Percentiles rank a stretch among this genome's conserved stretches.
Conservation (phyloP, 2,888 invertebrate genomes). For the Gymnocheta viridis region DNA sequence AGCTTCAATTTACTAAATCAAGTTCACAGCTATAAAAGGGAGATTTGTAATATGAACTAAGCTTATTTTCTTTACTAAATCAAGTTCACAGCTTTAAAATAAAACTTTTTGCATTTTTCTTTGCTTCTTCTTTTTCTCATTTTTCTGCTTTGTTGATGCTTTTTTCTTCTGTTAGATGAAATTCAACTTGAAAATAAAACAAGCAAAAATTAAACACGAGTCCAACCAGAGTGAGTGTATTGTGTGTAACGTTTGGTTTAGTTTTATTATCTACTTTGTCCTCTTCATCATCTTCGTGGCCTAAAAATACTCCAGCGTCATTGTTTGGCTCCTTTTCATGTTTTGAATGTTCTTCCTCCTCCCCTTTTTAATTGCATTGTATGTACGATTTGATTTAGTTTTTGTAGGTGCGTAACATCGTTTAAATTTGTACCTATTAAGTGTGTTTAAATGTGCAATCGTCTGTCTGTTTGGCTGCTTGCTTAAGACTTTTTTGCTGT, state of each 20-base stretch:
- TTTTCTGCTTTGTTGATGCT: neutral
- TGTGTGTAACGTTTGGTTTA: constrained; percentile 10
- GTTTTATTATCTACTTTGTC: constrained; percentile 5
- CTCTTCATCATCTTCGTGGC: constrained; percentile 22
- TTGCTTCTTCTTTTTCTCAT: neutral
- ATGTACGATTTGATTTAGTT: constrained; percentile 11
- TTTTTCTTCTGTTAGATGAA: constrained; percentile 36
- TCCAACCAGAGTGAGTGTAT: neutral
- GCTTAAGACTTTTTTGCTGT: constrained; percentile 3
- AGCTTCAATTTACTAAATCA: constrained; percentile 8
- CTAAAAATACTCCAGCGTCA: constrained; percentile 58
- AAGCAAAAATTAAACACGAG: neutral
- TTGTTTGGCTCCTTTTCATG: constrained; percentile 41
- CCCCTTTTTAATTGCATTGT: neutral
- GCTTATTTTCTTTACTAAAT: constrained; percentile 33
- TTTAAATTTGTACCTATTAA: constrained; percentile 9
- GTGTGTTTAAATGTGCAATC: neutral
- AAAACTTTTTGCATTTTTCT: constrained; percentile 16
- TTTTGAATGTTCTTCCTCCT: constrained; percentile 27
- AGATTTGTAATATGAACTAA: constrained; percentile 5
- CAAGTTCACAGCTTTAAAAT: constrained; percentile 51
- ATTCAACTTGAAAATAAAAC: neutral
- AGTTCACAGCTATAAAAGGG: constrained; percentile 16
- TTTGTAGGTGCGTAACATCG: constrained; percentile 64
- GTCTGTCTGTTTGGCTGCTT: constrained; percentile 19